Conservation (phyloP, 2,888 invertebrate species). For the Tenthredo scrophulariae region DNA sequence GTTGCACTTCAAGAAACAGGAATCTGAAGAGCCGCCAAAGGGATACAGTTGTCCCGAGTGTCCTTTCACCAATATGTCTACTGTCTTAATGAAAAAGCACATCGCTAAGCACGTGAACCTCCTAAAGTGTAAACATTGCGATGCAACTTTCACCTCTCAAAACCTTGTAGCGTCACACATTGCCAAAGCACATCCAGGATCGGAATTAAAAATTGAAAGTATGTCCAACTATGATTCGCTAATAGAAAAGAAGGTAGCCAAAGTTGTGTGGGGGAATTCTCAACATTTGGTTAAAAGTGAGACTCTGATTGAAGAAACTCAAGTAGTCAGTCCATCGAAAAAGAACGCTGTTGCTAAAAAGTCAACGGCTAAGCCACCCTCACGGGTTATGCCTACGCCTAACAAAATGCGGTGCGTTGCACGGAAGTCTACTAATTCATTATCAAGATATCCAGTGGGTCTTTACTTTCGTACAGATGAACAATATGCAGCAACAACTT, state of each 20-base stretch:
- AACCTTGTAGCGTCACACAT: constrained; percentile 71
- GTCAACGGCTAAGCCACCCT: constrained; percentile 75
- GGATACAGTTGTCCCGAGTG: constrained; percentile 77
- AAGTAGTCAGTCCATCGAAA: constrained; percentile 15
- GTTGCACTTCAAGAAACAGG: constrained; percentile 65
- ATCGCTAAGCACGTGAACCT: constrained; percentile 77
- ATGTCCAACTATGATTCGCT: constrained; percentile 62
- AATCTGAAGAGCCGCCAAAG: constrained; percentile 60
- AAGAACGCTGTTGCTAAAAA: constrained; percentile 75
- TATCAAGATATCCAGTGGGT: constrained; percentile 66
- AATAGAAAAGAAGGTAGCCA: constrained; percentile 65
- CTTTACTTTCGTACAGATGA: constrained; percentile 59
- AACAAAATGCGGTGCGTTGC: constrained; percentile 71
- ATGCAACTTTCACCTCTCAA: constrained; percentile 69
- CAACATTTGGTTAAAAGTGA: constrained; percentile 55
- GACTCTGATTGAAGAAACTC: constrained; percentile 41
- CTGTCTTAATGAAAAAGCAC: constrained; percentile 75
- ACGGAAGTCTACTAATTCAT: constrained; percentile 80
- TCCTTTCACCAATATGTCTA: constrained; percentile 68
- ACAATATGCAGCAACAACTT: constrained; percentile 64
- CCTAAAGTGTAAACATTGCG: constrained; percentile 77
- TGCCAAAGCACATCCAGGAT: constrained; percentile 68
- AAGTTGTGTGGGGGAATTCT: constrained; percentile 51
- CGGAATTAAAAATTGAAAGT: constrained; percentile 68
- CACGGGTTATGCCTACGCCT: constrained; percentile 56